Evolutionary conservation across 2,888 invertebrate genomes (phyloP).

Genomic region (Macroteleia sp.): DNA sequence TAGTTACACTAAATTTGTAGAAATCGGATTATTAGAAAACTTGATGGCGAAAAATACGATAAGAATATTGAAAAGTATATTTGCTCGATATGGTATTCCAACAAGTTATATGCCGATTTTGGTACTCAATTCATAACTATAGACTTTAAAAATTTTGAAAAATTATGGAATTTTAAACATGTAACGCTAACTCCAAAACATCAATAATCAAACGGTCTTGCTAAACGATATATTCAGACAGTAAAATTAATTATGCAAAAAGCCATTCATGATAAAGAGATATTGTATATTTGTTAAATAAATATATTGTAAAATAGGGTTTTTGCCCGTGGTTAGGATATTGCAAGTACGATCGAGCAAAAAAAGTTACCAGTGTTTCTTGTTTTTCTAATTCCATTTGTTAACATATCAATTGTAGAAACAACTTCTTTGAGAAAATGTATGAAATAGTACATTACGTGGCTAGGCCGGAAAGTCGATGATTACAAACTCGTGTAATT

Average conservation of each 20-base stretch:
- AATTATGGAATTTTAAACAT: constrained; percentile 33
- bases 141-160: constrained; percentile 30
- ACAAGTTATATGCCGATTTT: constrained; percentile 64
- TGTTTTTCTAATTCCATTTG: too few species aligned
- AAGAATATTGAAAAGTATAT: constrained; percentile 61
- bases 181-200: constrained; percentile 16
- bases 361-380: too few species aligned
- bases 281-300: too few species aligned
- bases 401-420: too few species aligned
- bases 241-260: constrained; percentile 66
- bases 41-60: constrained; percentile 62
- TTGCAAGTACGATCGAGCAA: too few species aligned
- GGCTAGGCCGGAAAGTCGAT: too few species aligned
- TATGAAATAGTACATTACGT: too few species aligned
- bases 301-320: too few species aligned
- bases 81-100: constrained; percentile 65
- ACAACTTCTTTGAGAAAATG: too few species aligned
- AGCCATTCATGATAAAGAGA: constrained; percentile 38
- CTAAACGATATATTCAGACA: constrained; percentile 59
- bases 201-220: too few species aligned
- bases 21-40: constrained; percentile 57
- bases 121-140: constrained; percentile 61
- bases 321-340: too few species aligned
- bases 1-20: constrained; percentile 68
- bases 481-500: too few species aligned